Evolutionary conservation across 2,113 vertebrate species (phyloP).

Genomic region (Chloroceryle aenea): DNA sequence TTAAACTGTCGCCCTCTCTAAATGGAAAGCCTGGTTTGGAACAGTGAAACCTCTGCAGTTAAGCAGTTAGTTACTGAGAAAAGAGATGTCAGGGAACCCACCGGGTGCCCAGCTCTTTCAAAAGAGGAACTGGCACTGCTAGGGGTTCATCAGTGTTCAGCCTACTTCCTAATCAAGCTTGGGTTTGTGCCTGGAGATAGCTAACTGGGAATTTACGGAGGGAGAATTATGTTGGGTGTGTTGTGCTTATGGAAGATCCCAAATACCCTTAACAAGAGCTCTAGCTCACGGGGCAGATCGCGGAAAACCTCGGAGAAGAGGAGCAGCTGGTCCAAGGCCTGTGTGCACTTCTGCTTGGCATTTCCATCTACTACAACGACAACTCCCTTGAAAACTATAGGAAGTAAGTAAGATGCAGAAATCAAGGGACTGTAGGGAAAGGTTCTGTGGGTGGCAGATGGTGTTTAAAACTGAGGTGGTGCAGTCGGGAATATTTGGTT

Average conservation of each 20-base stretch:
- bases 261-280: conserved; percentile 79
- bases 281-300: conserved; percentile 96
- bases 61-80: not conserved
- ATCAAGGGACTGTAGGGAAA: not conserved
- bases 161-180: not conserved
- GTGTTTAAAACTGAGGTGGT: not conserved
- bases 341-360: conserved; percentile 93
- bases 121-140: rapidly evolving
- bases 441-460: not conserved
- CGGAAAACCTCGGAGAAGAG: conserved; percentile 97
- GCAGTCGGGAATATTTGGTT: rapidly evolving
- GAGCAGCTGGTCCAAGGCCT: conserved; percentile 95
- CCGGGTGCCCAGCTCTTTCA: rapidly evolving
- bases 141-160: not conserved
- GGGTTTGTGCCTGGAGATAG: not conserved
- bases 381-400: conserved; percentile 95
- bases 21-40: not conserved
- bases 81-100: not conserved
- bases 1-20: not conserved
- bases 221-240: not conserved
- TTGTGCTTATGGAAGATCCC: not conserved
- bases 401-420: conserved; percentile 80
- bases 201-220: not conserved
- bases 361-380: conserved; percentile 98
- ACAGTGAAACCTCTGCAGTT: not conserved